A percentile compares a stretch with the other conserved stretches of the same genome.
Evolutionary conservation across 2,113 vertebrate species (phyloP).

Genomic region (Seriola aureovittata): DNA sequence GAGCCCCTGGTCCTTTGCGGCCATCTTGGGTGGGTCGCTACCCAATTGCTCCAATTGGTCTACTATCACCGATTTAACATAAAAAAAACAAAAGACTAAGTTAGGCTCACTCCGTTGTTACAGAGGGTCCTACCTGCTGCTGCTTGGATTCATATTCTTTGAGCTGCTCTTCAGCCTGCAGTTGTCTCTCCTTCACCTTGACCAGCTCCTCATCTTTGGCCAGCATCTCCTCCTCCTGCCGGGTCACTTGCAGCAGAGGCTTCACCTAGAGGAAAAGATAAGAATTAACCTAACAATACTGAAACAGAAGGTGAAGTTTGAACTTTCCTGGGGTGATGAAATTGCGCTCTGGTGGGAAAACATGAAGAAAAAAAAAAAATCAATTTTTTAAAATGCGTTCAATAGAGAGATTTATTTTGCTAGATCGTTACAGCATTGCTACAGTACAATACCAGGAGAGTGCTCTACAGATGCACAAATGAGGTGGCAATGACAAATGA

Average conservation of each 20-base stretch:
- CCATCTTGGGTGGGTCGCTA: no score
- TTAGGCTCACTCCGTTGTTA: background rate
- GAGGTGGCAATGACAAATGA: background rate
- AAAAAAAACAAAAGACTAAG: background rate
- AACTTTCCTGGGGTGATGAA: background rate
- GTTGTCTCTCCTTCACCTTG: conserved; percentile 92
- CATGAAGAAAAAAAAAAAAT: no score
- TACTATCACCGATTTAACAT: background rate
- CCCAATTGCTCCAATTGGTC: no score
- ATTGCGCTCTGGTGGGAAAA: background rate
- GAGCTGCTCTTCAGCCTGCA: conserved; percentile 88
- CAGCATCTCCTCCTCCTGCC: conserved; percentile 97
- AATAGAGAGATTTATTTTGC: background rate
- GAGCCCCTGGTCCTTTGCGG: no score
- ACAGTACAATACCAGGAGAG: background rate
- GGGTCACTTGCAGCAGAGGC: conserved; percentile 93
- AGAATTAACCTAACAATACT: background rate
- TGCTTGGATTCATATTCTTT: conserved; percentile 89
- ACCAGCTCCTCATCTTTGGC: conserved; percentile 94
- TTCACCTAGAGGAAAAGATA: conserved; percentile 88
- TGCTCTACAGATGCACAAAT: background rate
- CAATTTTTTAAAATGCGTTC: no score
- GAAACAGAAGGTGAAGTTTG: background rate
- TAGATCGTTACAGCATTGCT: no score
- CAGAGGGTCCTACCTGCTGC: conserved; percentile 85